Base-by-base conservation (phyloP, 1,140 invertebrate species). In the Gryllus bimaculatus region DNA sequence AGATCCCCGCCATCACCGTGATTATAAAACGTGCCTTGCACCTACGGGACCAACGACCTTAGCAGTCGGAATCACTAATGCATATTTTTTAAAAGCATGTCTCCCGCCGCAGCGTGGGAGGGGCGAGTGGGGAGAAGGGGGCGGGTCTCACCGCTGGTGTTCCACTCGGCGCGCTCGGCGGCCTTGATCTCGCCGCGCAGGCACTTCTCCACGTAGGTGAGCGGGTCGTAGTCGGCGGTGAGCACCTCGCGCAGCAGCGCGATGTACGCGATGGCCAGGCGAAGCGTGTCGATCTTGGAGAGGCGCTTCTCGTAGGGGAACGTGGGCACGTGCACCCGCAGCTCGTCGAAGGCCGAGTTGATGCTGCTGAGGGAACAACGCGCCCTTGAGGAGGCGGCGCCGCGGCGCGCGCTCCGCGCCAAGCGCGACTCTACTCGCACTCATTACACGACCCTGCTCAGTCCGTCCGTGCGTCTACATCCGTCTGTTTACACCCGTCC, bases 241-340 rank as follows among this genome's bases (percentile, higher is more conserved):
- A 99, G 87, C 5, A 98, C 90, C 86, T 98, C 96, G 80, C 94
- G 87, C 0, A 99, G 89, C 47, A 99, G 87, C 4, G 96, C 95
- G 78, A 99, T 99, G 86, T 99, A 99, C 0, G 97, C 96, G 79
- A 99, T 98, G 20, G 97, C 97, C 78, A 99, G 87, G 7, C 97
- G 90, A 2, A 99, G 88, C 0, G 97, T 99, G 87, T 99, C 97
- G 81, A 99, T 98, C 88, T 99, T 99, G 80, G 96, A 98, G 6
- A 99, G 89, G 7, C 98, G 88, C 85, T 99, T 99, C 87, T 99
- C 98, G 84, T 98, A 99, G 0, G 98, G 98, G 87, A 99, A 99
- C 74, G 97, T 99, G 48, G 98, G 98, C 80, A 99, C 97, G 86
- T 98, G 96, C 79, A 95, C 93, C 77, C 95, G 89, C 81, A 97